Percentiles rank a stretch among this genome's conserved stretches.
Evolutionary conservation across 2,113 vertebrate species (phyloP).

Genomic region (Takifugu flavidus): DNA sequence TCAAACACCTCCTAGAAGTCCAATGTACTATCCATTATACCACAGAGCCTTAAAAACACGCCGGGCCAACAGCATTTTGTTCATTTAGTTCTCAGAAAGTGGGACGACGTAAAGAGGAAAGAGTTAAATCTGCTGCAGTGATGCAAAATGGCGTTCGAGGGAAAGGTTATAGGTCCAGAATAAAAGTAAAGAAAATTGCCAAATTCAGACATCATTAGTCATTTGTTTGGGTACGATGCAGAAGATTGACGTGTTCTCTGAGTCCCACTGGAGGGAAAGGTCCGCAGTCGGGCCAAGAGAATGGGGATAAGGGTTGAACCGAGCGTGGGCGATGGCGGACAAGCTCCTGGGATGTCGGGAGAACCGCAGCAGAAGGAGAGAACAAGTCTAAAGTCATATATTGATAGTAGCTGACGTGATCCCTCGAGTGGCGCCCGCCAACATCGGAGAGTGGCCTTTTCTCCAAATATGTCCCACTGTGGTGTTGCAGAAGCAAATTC

Average conservation of each 20-base stretch:
- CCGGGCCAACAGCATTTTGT: too few species aligned
- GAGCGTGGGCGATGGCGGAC: slow-evolving; percentile 34
- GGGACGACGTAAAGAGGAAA: neutral
- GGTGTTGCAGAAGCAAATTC: slow-evolving; percentile 51
- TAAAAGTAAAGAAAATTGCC: slow-evolving; percentile 20
- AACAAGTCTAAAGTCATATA: slow-evolving; percentile 18
- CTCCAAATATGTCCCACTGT: slow-evolving; percentile 35
- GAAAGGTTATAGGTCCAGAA: slow-evolving; percentile 38
- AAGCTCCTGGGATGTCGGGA: slow-evolving; percentile 24
- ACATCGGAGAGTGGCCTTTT: slow-evolving; percentile 12
- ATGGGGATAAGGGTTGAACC: slow-evolving; percentile 37
- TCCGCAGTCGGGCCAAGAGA: slow-evolving; percentile 42
- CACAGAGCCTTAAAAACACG: too few species aligned
- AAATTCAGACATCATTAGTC: slow-evolving; percentile 39
- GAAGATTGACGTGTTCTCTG: slow-evolving; percentile 38
- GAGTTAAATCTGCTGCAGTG: slow-evolving; percentile 2
- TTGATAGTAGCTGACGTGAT: slow-evolving; percentile 15
- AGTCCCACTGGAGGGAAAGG: slow-evolving; percentile 44
- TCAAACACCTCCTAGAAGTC: slow-evolving; percentile 21
- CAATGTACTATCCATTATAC: too few species aligned
- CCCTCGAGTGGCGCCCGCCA: slow-evolving; percentile 20
- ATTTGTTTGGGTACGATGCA: slow-evolving; percentile 42
- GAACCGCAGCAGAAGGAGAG: slow-evolving; percentile 12
- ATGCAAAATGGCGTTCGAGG: slow-evolving; percentile 32
- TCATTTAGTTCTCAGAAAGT: neutral